Percentiles rank a stretch among this genome's conserved stretches.
These are phyloP conservation scores for Hymenochirus boettgeri DNA, from an alignment of 2,113 vertebrate genomes.

Conservation along the genomic window DNA sequence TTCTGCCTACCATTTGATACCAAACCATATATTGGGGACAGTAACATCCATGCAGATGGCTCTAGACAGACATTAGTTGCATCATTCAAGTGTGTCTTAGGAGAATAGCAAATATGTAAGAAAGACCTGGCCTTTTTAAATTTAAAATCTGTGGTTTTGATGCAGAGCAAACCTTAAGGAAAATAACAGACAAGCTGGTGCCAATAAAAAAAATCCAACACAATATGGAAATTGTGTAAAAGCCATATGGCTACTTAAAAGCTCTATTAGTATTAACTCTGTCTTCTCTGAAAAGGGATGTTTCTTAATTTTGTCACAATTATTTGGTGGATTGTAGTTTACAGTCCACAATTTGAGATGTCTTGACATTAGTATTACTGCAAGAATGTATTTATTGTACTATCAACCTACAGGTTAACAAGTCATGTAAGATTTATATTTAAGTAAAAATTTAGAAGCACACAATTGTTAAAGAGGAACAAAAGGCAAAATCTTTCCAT, in stretches of 20 bases:
- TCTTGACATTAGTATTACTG: too few species aligned
- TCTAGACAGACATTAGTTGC: background rate
- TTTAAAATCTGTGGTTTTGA: conserved; percentile 37
- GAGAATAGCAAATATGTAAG: conserved; percentile 26
- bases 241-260: conserved; percentile 41
- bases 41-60: conserved; percentile 1
- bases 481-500: too few species aligned
- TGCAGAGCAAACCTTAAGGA: conserved; percentile 23
- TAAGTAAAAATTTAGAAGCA: too few species aligned
- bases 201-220: conserved; percentile 39
- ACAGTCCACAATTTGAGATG: too few species aligned
- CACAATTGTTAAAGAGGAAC: too few species aligned
- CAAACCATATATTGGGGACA: background rate
- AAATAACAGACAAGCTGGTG: conserved; percentile 38
- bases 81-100: conserved; percentile 17
- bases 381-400: too few species aligned
- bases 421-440: too few species aligned
- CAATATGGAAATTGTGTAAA: conserved; percentile 41
- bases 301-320: too few species aligned
- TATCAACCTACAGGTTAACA: too few species aligned
- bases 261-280: conserved; percentile 29
- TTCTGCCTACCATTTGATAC: background rate
- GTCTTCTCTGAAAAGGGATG: background rate
- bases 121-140: conserved; percentile 22
- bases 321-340: too few species aligned